Conservation (phyloP, 2,797 vertebrate species). For the Sebastes minor region DNA sequence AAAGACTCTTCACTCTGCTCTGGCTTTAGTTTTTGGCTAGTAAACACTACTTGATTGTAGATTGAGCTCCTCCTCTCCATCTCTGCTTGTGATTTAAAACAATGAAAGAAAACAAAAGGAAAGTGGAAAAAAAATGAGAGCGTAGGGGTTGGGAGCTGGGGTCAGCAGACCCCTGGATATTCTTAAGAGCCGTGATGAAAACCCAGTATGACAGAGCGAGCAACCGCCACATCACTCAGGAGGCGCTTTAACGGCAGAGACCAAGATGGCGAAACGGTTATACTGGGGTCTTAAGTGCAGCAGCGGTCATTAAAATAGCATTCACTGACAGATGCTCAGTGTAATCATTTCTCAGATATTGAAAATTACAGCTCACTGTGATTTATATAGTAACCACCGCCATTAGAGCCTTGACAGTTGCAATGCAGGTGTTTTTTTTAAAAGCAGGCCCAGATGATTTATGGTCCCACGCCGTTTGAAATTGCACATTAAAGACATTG, state of each 20-base stretch:
- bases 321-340: conserved; percentile 76
- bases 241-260: conserved; percentile 67
- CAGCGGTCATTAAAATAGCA: conserved; percentile 74
- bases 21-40: background rate
- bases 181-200: conserved; percentile 69
- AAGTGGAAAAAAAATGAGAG: background rate
- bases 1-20: background rate
- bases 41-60: background rate
- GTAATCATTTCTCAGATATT: conserved; percentile 80
- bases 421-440: conserved; percentile 73
- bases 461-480: conserved; percentile 58
- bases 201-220: conserved; percentile 59
- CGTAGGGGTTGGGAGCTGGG: background rate
- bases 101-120: conserved; percentile 28
- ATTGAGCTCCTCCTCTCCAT: background rate
- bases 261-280: conserved; percentile 60
- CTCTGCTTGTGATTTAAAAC: conserved; percentile 48
- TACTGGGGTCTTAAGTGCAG: conserved; percentile 60
- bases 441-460: conserved; percentile 66
- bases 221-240: conserved; percentile 65
- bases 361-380: conserved; percentile 74
- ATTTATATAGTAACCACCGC: conserved; percentile 75
- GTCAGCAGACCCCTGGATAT: conserved; percentile 60
- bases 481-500: conserved; percentile 63
- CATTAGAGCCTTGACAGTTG: conserved; percentile 71